Conservation (phyloP, 1,140 invertebrate species). For the Leguminivora glycinivorella region DNA sequence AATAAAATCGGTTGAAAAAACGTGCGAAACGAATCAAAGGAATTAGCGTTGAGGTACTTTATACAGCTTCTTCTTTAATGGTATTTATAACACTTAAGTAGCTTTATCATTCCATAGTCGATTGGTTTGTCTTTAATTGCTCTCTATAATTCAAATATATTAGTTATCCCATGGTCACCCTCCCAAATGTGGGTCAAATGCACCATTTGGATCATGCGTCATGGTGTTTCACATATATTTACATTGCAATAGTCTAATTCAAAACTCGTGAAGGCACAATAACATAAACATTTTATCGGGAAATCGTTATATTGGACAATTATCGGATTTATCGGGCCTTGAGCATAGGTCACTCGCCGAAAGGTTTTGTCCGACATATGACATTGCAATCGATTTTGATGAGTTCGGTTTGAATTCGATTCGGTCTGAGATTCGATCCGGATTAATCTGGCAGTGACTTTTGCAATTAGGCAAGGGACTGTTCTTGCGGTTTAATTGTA, state of each 20-base stretch:
- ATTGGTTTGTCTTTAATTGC: background rate
- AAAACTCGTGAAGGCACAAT: background rate
- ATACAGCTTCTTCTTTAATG: too few relatives aligned
- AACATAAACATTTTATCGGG: background rate
- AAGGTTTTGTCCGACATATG: slow-evolving; percentile 8
- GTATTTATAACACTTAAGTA: too few relatives aligned
- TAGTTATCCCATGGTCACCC: background rate
- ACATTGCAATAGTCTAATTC: background rate
- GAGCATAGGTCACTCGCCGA: slow-evolving; percentile 13
- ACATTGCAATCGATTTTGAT: slow-evolving; percentile 9
- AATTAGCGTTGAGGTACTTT: background rate
- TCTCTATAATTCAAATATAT: background rate
- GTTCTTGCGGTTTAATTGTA: background rate
- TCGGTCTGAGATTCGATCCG: slow-evolving; percentile 1
- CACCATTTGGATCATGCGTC: background rate
- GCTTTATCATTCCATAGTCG: background rate
- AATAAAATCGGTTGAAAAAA: background rate
- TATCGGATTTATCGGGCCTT: background rate
- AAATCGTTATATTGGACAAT: slow-evolving; percentile 5
- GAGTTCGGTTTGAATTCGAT: slow-evolving; percentile 1
- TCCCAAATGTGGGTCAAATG: background rate
- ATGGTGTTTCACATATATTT: background rate
- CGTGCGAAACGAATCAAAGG: background rate
- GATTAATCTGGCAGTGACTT: background rate
- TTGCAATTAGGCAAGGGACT: background rate